Percentiles rank a stretch among this genome's conserved stretches.
Conservation (phyloP, 2,888 invertebrate species). For the Pomacea canaliculata region DNA sequence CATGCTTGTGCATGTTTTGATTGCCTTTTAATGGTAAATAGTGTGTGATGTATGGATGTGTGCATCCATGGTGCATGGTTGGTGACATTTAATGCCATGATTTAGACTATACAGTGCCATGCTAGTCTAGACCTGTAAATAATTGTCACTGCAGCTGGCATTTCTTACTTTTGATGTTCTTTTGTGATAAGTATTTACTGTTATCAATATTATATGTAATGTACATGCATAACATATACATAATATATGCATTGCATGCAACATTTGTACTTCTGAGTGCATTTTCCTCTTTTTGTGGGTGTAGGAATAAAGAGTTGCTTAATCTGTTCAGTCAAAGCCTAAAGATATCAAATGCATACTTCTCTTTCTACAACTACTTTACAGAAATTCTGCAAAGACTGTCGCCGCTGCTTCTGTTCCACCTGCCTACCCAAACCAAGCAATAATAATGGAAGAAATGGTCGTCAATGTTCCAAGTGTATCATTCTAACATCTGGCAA, state of each 20-base stretch:
- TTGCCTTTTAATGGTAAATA: neutral
- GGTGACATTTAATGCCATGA: too few relatives aligned
- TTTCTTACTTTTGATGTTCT: neutral
- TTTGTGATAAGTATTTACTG: neutral
- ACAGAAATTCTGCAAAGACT: constrained; percentile 63
- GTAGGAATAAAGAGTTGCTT: too few relatives aligned
- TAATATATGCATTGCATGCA: neutral
- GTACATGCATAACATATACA: neutral
- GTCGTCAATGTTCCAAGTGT: constrained; percentile 60
- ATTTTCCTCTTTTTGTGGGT: too few relatives aligned
- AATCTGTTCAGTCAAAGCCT: too few relatives aligned
- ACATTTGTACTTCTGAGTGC: too few relatives aligned
- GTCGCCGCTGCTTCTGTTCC: constrained; percentile 58
- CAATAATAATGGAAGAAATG: constrained; percentile 15
- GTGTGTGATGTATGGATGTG: neutral
- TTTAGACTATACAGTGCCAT: too few relatives aligned
- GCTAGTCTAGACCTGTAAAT: too few relatives aligned
- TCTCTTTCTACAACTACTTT: neutral
- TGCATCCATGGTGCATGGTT: too few relatives aligned
- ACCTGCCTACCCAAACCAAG: constrained; percentile 46
- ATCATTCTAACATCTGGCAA: constrained; percentile 53
- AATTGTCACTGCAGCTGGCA: too few relatives aligned
- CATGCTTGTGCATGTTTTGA: neutral
- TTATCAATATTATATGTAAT: neutral
- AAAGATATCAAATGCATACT: too few relatives aligned